Base-by-base conservation (phyloP, 2,888 invertebrate genomes). In the Galeopsomyia nigrocyanea region DNA sequence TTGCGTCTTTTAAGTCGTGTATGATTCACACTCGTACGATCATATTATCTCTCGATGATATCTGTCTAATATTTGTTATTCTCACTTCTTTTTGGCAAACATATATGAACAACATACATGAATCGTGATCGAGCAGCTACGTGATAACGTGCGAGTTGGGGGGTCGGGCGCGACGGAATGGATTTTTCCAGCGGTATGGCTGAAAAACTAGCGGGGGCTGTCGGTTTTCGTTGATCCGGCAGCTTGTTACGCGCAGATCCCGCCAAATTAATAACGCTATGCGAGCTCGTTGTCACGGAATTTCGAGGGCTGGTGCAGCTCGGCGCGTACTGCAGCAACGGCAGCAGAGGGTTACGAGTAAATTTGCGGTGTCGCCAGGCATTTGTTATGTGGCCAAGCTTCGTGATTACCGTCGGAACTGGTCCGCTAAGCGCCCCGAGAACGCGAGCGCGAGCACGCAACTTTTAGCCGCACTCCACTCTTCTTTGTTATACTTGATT, bases 401-500 rank as follows among this genome's bases (percentile, higher is more conserved):
- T 51, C 26, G 58, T 39, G 67, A 67, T 67, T 67, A 67, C 49
- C 57, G 51, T 19, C 31, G 22, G 22, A 21, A 19, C 6, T 22
- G 22, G 21, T 6, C 21, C 16, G 17, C 22, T 22, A 16, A 31
- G 16, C 14, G 2, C 7, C 10, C 10, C 10, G 39, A 39, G 39
- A 39, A 39, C 39, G 39, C 39, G 39, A n/a, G n/a, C n/a, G n/a
- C n/a, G n/a, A n/a, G n/a, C n/a, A n/a, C 62, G 13, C 14, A n/a
- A 16, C 47, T 57, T 66, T 22, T 46, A 46, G 22, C 50, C 39
- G 62, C 5, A 22, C 22, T n/a, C 26, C 10, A 17, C 49, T 49
- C 49, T 49, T 49, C 50, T 69, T 55, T 69, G 62, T 69, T 62
- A 56, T 61, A 57, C 69, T 67, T 67, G 26, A 60, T 67, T 58